Evolutionary conservation across 2,113 vertebrate genomes (phyloP).

Genomic region (Hassar affinis): DNA sequence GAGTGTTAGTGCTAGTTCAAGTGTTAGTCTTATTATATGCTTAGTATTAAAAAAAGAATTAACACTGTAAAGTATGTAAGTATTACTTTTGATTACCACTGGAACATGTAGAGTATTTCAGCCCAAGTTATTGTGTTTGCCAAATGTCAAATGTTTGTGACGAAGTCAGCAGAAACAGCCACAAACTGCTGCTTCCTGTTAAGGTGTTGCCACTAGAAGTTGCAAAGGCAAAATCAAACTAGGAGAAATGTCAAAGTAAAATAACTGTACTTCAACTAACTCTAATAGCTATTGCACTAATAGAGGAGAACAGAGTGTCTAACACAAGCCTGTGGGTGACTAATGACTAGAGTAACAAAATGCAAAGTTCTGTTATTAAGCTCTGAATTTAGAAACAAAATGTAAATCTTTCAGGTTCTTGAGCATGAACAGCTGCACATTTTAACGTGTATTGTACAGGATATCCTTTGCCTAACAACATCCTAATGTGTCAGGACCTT

Average conservation of each 20-base stretch:
- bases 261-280: neutral
- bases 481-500: constrained; percentile 7
- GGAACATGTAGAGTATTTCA: too few relatives aligned
- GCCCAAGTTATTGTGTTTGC: neutral
- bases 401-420: constrained; percentile 9
- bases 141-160: constrained; percentile 23
- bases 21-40: too few relatives aligned
- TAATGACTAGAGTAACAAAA: neutral
- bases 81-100: too few relatives aligned
- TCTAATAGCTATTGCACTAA: neutral
- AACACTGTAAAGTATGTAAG: too few relatives aligned
- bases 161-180: constrained; percentile 45
- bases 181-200: constrained; percentile 58
- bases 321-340: neutral
- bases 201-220: constrained; percentile 36
- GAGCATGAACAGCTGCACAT: constrained; percentile 20
- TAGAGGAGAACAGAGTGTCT: too few relatives aligned
- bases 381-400: neutral
- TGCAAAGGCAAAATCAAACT: neutral
- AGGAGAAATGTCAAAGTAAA: neutral
- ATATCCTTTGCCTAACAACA: constrained; percentile 31
- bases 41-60: too few relatives aligned
- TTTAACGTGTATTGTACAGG: neutral
- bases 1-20: too few relatives aligned
- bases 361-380: neutral